A percentile compares a stretch with the other conserved stretches of the same genome.
Evolutionary conservation across 1,140 invertebrate species (phyloP).

Genomic region (Ephestia elutella): DNA sequence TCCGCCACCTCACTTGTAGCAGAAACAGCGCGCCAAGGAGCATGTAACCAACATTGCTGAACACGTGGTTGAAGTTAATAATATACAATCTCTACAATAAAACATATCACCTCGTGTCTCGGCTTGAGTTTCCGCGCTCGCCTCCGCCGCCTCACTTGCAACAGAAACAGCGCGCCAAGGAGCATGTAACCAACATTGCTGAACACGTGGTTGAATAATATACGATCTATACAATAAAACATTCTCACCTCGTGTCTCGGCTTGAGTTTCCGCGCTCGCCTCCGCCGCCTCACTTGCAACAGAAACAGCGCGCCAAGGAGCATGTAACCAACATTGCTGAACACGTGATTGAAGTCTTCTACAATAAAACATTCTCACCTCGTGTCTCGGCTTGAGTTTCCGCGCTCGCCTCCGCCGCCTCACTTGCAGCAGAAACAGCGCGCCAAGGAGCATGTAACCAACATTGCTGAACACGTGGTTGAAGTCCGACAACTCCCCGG

Average conservation of each 20-base stretch:
- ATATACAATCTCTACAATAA: too few species aligned
- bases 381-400: constrained; percentile 31
- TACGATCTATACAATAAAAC: too few species aligned
- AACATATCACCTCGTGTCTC: constrained; percentile 44
- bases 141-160: constrained; percentile 76
- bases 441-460: constrained; percentile 88
- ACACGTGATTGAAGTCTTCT: constrained; percentile 92
- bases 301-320: constrained; percentile 85
- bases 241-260: constrained; percentile 49
- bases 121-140: constrained; percentile 29
- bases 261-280: constrained; percentile 20
- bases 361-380: too few species aligned
- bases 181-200: constrained; percentile 92
- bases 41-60: constrained; percentile 91
- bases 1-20: constrained; percentile 76
- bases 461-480: constrained; percentile 93
- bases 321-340: constrained; percentile 91
- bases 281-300: constrained; percentile 76
- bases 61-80: constrained; percentile 92
- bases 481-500: constrained; percentile 83
- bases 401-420: constrained; percentile 61
- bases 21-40: constrained; percentile 85
- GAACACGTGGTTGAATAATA: constrained; percentile 92
- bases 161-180: constrained; percentile 83
- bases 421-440: constrained; percentile 80